Conservation (phyloP, 2,797 vertebrate species). For the Ctenopoma multispine region DNA sequence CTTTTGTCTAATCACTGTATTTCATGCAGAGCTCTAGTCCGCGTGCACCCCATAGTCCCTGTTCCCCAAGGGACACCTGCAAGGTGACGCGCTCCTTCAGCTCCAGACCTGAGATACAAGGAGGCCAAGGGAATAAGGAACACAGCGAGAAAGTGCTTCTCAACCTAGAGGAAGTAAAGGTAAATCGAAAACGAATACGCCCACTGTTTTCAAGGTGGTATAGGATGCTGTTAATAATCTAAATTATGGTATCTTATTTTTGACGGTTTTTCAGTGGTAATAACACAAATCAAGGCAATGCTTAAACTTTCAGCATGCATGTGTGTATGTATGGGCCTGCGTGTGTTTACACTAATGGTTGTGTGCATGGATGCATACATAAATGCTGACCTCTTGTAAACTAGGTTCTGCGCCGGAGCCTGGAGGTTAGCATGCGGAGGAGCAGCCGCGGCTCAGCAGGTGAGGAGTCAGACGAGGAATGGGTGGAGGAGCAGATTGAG, state of each 20-base stretch:
- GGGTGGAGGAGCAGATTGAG: constrained; percentile 87
- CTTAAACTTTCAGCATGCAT: constrained; percentile 24
- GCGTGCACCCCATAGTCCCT: constrained; percentile 58
- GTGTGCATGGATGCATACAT: constrained; percentile 17
- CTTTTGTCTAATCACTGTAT: constrained; percentile 30
- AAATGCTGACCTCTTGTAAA: constrained; percentile 52
- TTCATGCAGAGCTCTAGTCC: constrained; percentile 67
- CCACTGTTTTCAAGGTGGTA: neutral
- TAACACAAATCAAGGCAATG: constrained; percentile 21
- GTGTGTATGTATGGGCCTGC: neutral
- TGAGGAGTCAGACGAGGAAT: constrained; percentile 92
- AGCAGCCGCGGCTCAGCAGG: constrained; percentile 80
- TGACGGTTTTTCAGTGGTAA: neutral
- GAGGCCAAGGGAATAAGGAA: constrained; percentile 53
- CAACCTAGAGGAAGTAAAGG: constrained; percentile 87
- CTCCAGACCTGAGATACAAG: constrained; percentile 57
- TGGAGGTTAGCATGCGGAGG: constrained; percentile 83
- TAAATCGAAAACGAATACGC: constrained; percentile 57
- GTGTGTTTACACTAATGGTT: constrained; percentile 4
- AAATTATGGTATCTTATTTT: constrained; percentile 35
- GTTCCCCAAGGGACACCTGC: constrained; percentile 58
- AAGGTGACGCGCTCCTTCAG: constrained; percentile 65
- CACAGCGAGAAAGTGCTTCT: constrained; percentile 84
- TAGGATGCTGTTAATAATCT: constrained; percentile 21
- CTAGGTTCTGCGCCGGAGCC: constrained; percentile 88